phyloP scores from a whole-genome alignment of 1,140 invertebrate species.

The Probaryconus sp. region DNA sequence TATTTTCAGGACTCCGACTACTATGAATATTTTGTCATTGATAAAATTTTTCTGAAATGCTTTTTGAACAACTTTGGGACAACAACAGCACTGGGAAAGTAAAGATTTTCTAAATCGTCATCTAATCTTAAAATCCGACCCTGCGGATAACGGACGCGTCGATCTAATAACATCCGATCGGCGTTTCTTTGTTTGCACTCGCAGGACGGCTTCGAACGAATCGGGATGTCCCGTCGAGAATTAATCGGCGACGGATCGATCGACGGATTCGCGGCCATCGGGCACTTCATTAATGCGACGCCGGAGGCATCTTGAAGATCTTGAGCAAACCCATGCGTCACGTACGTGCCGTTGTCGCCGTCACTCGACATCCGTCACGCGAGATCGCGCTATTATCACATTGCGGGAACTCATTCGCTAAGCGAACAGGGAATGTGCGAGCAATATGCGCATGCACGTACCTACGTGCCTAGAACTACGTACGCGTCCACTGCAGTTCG shows the following conservation, averaged over 20 bases:
- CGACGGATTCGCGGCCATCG: slow-evolving; percentile 53
- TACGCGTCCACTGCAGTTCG: slow-evolving; percentile 36
- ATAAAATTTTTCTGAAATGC: no score
- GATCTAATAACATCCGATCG: slow-evolving; percentile 58
- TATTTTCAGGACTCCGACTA: no score
- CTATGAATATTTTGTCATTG: no score
- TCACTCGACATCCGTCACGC: slow-evolving; percentile 51
- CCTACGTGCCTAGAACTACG: slow-evolving; percentile 4
- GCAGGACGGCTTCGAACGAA: slow-evolving; percentile 1
- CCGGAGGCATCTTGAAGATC: slow-evolving; percentile 55
- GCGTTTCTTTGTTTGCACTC: slow-evolving; percentile 48
- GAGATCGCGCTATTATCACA: slow-evolving; percentile 56
- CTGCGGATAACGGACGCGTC: slow-evolving; percentile 36
- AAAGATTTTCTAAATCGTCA: slow-evolving; percentile 32
- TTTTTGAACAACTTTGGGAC: no score
- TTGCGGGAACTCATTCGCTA: slow-evolving; percentile 51
- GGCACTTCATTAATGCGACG: slow-evolving; percentile 56
- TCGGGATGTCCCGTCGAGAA: slow-evolving; percentile 51
- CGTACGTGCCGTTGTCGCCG: slow-evolving; percentile 53
- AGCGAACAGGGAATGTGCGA: slow-evolving; percentile 44
- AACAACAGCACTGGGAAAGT: no score
- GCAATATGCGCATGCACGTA: slow-evolving; percentile 48
- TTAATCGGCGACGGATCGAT: slow-evolving; percentile 65
- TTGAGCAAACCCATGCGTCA: slow-evolving; percentile 50
- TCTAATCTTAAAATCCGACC: slow-evolving; percentile 37